phyloP scores from a whole-genome alignment of 2,888 invertebrate genomes.

The Neuroscelio doddi region DNA sequence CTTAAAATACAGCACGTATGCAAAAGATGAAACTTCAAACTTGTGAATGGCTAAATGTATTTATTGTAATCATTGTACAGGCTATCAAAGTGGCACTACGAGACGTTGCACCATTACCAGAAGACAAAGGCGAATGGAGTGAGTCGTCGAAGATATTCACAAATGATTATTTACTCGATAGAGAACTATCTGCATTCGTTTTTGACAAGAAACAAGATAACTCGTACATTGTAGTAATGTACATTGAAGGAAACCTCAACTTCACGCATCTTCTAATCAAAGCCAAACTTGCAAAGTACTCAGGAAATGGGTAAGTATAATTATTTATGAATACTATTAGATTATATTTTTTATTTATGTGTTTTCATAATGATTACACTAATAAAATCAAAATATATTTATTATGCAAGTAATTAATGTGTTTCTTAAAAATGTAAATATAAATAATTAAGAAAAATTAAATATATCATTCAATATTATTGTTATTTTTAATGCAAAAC shows the following conservation, averaged over 20 bases:
- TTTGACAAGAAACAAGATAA: constrained; percentile 31
- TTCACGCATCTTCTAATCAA: constrained; percentile 75
- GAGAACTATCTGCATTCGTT: constrained; percentile 68
- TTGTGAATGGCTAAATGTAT: neutral
- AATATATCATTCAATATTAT: no score
- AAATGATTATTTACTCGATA: constrained; percentile 61
- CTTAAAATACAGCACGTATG: neutral
- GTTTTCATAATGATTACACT: no score
- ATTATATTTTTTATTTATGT: neutral
- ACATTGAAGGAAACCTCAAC: constrained; percentile 68
- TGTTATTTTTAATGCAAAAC: no score
- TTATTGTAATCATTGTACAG: constrained; percentile 39
- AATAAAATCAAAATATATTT: no score
- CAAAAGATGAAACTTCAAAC: neutral
- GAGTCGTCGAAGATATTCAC: constrained; percentile 65
- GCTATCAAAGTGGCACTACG: constrained; percentile 58
- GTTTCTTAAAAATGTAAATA: constrained; percentile 3
- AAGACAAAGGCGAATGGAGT: constrained; percentile 68
- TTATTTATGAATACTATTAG: neutral
- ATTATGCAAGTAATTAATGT: neutral
- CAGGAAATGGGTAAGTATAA: constrained; percentile 72
- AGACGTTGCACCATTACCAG: constrained; percentile 69
- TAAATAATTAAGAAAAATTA: constrained; percentile 8
- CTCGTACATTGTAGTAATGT: constrained; percentile 52
- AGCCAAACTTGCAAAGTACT: constrained; percentile 72